Evolutionary conservation across 1,140 invertebrate species (phyloP), one percentile per base, ranked within the genome.

Genomic region (Cherax quadricarinatus): DNA sequence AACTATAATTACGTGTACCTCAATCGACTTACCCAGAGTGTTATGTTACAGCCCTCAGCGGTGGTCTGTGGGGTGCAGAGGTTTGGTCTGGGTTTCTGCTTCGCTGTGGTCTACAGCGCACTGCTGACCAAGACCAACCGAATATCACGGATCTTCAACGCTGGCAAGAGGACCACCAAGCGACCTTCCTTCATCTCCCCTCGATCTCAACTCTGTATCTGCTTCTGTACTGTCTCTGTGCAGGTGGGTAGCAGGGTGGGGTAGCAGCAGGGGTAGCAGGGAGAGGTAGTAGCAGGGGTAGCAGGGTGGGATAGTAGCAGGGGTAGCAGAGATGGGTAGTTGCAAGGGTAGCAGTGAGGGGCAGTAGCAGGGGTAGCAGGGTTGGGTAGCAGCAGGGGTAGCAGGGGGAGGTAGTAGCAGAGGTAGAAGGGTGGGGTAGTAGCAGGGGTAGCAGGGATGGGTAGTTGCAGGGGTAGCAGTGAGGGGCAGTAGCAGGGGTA

Each of bases 161-260:
- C 97, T 5, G 97, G 98, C 88, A 98, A 98, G 94, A 97, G 97
- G 91, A 98, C 98, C 16, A 98, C 98, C 0, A 97, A 97, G 94
- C 95, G 98, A 92, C 98, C 98, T 7, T 97, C 97, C 24, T 98
- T 99, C 94, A 99, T 99, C 93, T 98, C 98, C 62, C 98, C 98
- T 1, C 97, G 97, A 94, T 99, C 98, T 1, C 98, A 99, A 95
- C 96, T 99, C 57, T 96, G 98, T 93, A 99, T 99, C 94, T 99
- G 98, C 94, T 95, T 96, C 75, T 96, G 97, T 83, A 95, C 99
- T 24, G 96, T 99, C n/a, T 96, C 96, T 60, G 96, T 98, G 14
- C 98, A 98, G 96, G 97, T 97, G 95, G 94, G 94, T 62, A 6
- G 4, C 10, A 30, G 30, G 60, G 4, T 1, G 83, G 18, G 57